Evolutionary conservation across 2,113 vertebrate genomes (phyloP), one percentile per base, ranked within the genome.

Genomic region (Rhizomys pruinosus): DNA sequence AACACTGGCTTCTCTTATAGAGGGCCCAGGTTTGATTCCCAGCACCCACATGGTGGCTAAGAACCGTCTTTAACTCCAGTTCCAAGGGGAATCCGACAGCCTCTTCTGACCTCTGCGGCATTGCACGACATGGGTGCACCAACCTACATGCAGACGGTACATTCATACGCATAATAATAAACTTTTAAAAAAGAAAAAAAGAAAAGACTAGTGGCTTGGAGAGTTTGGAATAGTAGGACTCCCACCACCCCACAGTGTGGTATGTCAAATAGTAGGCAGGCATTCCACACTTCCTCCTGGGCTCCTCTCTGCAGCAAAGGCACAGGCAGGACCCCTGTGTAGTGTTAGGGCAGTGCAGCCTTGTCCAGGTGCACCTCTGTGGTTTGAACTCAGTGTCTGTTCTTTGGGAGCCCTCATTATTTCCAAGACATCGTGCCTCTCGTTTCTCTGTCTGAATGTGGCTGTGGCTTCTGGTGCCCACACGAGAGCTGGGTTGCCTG

Each of bases 261-360:
- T 2, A 0, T 0, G 9, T 55, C 55, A 34, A 37, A 42, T 2
- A 1, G 42, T 0, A 8, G 3, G 29, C n/a, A 27, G 73, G 68
- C 84, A 47, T 91, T 61, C 44, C 29, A 59, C 57, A 7, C 39
- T 25, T 13, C 34, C 32, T 44, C 3, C 10, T 0, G 0, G 2
- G 4, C 22, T 20, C 73, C n/a, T 23, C 16, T 87, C 4, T 5
- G 61, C 11, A 23, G 32, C 4, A 0, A 8, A 76, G 63, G 34
- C 89, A n/a, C 19, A 2, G 80, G 29, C 15, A 0, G 22, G 29
- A 39, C 32, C 7, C 32, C 63, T 52, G 22, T 73, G n/a, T 79
- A 82, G 52, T 74, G 39, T 7, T 12, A 2, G 44, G 20, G 68
- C 5, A 42, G 52, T 22, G 6, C 23, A 59, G 20, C 44, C 81